Base-by-base conservation (phyloP, 1,140 invertebrate genomes). In the Harpegnathos saltator region DNA sequence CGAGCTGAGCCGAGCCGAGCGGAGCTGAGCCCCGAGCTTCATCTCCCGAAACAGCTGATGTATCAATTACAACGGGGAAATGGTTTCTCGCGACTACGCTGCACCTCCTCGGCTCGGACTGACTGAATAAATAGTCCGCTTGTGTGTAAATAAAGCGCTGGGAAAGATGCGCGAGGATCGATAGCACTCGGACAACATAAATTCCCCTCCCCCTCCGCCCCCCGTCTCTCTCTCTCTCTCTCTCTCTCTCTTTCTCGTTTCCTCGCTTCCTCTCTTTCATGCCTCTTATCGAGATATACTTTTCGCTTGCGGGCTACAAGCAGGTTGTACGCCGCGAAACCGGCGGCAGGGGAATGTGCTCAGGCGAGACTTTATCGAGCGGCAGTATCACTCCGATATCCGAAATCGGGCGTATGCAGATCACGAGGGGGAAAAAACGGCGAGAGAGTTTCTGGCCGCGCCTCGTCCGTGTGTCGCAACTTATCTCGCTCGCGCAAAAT, bases 401-500 rank as follows among this genome's bases (percentile, higher is more conserved):
- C 65, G 75, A 80, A 80, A 71, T 80, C 75, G 54, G 9, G n/a
- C n/a, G 33, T 59, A 80, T 71, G 65, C n/a, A 80, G 75, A 80
- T 80, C 54, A 56, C 56, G 26, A 3, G 38, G 7, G 38, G 26
- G 65, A 80, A 77, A 54, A 80, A 78, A 9, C 3, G 38, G 9
- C 38, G 33, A 33, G 33, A 7, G 7, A 44, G 38, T 11, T n/a
- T n/a, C 9, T n/a, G 48, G 26, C 15, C 56, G 56, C 17, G 38
- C 72, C 48, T 61, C 33, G 52, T 78, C 62, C 33, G 65, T 54
- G 54, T n/a, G n/a, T n/a, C 50, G 52, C 75, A 65, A 80, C 75
- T 80, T 80, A 80, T 80, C 75, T 80, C 65, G 65, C 65, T 58
- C 58, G 68, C 65, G 65, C 65, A 59, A 80, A 80, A 80, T 71